Base-by-base conservation (phyloP, 2,113 vertebrate genomes). In the Ploceus nigricollis region DNA sequence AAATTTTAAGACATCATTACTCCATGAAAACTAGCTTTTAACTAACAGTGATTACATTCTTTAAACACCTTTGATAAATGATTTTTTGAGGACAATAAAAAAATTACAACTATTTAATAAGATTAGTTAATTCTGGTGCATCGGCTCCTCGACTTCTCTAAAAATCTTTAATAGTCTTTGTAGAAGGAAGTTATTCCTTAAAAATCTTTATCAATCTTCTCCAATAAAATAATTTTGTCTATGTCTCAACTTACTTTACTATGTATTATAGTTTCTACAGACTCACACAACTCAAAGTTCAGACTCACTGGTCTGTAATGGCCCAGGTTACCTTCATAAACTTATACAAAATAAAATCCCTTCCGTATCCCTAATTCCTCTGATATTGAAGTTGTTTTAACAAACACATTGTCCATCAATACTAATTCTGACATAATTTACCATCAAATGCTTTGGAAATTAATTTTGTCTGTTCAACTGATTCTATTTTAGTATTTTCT, bases 11-110 rank as follows among this genome's bases (percentile, higher is more conserved):
- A n/a, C 4, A 37, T 35, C 4, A 14, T 45, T 75, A 48, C 8
- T 19, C 24, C 25, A 20, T 40, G 30, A 80, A 90, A 83, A 56
- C 30, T 37, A 51, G 24, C 22, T 64, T 8, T 80, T 65, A 65
- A 12, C 6, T 70, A 16, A 37, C 1, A 25, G 8, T 39, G 19
- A 53, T 51, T 79, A 13, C 7, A 14, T 35, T 42, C 15, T 73
- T 90, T 44, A 48, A 78, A 53, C 3, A 19, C 1, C 58, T 63
- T n/a, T 35, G 44, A 64, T 1, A 0, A 68, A 40, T 3, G 1
- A 10, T 28, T 40, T 57, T 66, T 61, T 11, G 17, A 53, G 15
- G 11, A 44, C 17, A 65, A 71, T 9, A 21, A 64, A 21, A 15
- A 13, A 15, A 11, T 23, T 31, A 6, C 4, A 23, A 30, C 3